Evolutionary conservation across 2,113 vertebrate species (phyloP), one percentile per base, ranked within the genome.

Genomic region (Antigone vipio): DNA sequence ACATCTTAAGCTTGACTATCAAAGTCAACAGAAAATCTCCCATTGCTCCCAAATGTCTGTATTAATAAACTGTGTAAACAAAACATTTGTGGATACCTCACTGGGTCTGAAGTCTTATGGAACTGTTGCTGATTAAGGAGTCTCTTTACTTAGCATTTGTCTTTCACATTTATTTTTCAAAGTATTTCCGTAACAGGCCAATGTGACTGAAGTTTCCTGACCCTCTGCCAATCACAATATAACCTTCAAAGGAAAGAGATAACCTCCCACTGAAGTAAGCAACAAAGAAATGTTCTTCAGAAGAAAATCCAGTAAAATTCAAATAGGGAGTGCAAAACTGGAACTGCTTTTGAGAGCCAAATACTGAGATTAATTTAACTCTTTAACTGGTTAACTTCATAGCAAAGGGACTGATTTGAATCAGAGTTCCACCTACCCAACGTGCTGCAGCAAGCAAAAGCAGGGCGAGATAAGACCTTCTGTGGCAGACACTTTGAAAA

Each of bases 81-180:
- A 93, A 93, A 72, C 75, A 47, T 92, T 59, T 20, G 8, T 66
- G 58, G 76, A 9, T 95, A 89, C 84, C 30, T 91, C 67, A 35
- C 45, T 69, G 35, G 29, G 29, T 29, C 50, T 89, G 45, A 95
- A 93, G 81, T 56, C 66, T 76, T 73, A 87, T 17, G 80, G 96
- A 96, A 66, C 91, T 96, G 91, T 95, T 97, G 91, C 84, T 95
- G 95, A 93, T 97, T 96, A 97, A 95, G 77, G 80, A 73, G 50
- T 89, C 62, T 92, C 78, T 94, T 93, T 87, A 84, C 80, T 95
- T 91, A 96, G 86, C 92, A 97, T 97, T 96, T 97, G 94, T 92
- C 94, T 97, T 94, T 97, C 92, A 95, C 95, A 75, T 96, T 97
- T 93, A 95, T 89, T 93, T 97, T 97, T 96, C 94, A 96, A 97